Evolutionary conservation across 1,140 invertebrate genomes (phyloP), one percentile per base, ranked within the genome.

Genomic region (Cotesia glomerata): DNA sequence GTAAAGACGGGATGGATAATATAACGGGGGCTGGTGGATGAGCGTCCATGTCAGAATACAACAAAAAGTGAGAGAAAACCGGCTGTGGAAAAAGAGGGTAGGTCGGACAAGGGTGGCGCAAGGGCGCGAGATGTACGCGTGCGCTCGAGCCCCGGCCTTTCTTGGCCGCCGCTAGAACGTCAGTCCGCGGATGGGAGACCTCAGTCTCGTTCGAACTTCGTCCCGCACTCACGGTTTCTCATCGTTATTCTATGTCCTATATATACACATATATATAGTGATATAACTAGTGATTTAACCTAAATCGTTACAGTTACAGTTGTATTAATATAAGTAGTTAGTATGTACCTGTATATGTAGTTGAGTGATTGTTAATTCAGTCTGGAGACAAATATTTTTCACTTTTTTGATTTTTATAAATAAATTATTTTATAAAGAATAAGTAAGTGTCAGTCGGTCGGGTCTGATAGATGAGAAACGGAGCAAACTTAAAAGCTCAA

Each of bases 131-230:
- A 45, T 34, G 32, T 7, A 73, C 72, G 73, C 77, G 70, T 65
- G 75, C 77, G 73, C 73, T 54, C 34, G 56, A 68, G 45, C 54
- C 71, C 64, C 71, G 56, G 71, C 71, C 66, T 72, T 69, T 39
- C 18, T 32, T 36, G 45, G 62, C 62, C n/a, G 56, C 71, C 51
- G 58, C 16, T 16, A 69, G 69, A 67, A 75, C 71, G 74, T 9
- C 75, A 81, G 80, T 81, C 71, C 61, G 75, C 79, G 76, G 26
- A 26, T 26, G 26, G 73, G 72, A 74, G 79, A 76, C 77, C 74
- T 72, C 64, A 76, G 76, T 77, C 65, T 59, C 73, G 76, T 76
- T 69, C 39, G 73, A 66, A 73, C 35, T 26, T 26, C 69, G 74
- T 72, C 39, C 72, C 70, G 45, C 64, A 74, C 61, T 26, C 58